Base-by-base conservation (phyloP, 2,888 invertebrate species). In the Cepaea hortensis region DNA sequence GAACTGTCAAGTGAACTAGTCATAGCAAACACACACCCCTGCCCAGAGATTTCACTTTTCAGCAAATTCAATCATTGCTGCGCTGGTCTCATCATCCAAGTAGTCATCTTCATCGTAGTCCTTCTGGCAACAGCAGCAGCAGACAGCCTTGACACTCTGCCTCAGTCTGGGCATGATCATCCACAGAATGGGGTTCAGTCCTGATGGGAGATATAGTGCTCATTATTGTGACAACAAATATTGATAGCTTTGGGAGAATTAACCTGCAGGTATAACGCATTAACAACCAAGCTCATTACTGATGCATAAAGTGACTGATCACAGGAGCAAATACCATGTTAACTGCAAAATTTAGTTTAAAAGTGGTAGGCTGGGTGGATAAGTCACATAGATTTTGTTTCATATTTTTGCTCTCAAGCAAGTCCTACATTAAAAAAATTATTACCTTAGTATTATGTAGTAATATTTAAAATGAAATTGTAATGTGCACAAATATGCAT, bases 101-200 rank as follows among this genome's bases (percentile, higher is more conserved):
- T 23, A 81, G 46, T 86, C 86, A 70, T 80, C 85, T 35, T 80
- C 85, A 80, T 80, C 65, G 50, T 55, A 13, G 48, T 85, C 20
- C 7, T 73, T 70, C 15, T 46, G 35, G 13, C 80, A 70, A 35
- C 86, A 86, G 35, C 88, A 87, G 46, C 87, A 87, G 13, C 85
- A 46, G 62, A 88, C 73, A 9, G 70, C 68, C n/a, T 62, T 65
- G 35, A 84, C 81, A 50, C 85, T 87, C 46, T 87, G 81, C 61
- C 88, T 62, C 18, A 88, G 72, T 23, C 73, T 80, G 4, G 88
- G 88, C 80, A 77, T 85, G 15, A 88, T 72, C 87, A 88, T 85
- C 88, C 88, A 88, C 23, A 88, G 65, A 18, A 88, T n/a, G 4
- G 88, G 88, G 62, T 85, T 88, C 5, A 88, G 46, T 46, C 85